Conservation (phyloP, 2,113 vertebrate species). For the Osmerus mordax region DNA sequence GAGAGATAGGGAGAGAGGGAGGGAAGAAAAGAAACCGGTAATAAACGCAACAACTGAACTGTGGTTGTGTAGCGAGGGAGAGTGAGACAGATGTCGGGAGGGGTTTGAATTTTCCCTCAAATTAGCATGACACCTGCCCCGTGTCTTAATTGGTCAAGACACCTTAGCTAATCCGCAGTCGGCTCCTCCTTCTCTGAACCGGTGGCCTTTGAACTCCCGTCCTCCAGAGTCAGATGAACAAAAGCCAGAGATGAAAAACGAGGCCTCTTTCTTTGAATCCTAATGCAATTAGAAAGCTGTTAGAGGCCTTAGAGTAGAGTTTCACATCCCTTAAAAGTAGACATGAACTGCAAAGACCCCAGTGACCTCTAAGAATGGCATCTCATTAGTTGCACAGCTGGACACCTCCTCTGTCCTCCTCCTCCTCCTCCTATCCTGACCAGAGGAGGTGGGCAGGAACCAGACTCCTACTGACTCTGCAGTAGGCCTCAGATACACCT, state of each 20-base stretch:
- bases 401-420: conserved; percentile 31
- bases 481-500: too few relatives aligned
- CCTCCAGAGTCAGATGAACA: conserved; percentile 44
- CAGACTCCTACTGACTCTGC: neutral
- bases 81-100: conserved; percentile 61
- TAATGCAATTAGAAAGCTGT: conserved; percentile 74
- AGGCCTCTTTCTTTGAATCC: conserved; percentile 51
- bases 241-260: conserved; percentile 55
- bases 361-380: conserved; percentile 48
- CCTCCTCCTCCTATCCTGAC: conserved; percentile 42
- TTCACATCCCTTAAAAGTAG: conserved; percentile 60
- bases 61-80: conserved; percentile 50
- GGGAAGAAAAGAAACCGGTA: conserved; percentile 19
- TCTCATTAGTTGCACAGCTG: conserved; percentile 55
- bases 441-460: conserved; percentile 11
- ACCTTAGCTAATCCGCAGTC: conserved; percentile 60
- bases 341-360: conserved; percentile 54
- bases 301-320: conserved; percentile 57
- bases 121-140: conserved; percentile 69
- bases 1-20: conserved; percentile 12
- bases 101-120: conserved; percentile 63
- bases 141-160: conserved; percentile 70
- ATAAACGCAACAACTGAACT: conserved; percentile 44
- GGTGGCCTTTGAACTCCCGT: conserved; percentile 53
- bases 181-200: conserved; percentile 33